Evolutionary conservation across 2,888 invertebrate genomes (phyloP).

Genomic region (Meganola albula): DNA sequence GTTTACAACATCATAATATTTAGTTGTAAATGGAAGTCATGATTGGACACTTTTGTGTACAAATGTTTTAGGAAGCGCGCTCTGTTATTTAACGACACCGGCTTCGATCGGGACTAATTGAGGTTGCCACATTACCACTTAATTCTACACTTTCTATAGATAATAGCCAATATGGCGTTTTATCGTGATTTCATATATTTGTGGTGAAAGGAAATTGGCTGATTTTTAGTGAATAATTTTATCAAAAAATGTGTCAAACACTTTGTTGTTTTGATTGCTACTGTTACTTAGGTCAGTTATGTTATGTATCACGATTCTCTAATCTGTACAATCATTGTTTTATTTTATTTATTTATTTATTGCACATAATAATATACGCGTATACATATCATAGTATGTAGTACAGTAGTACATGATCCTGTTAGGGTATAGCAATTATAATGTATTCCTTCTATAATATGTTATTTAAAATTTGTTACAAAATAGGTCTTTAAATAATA

Average conservation of each 20-base stretch:
- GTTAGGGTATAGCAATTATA: no score
- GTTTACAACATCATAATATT: constrained; percentile 40
- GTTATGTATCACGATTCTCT: no score
- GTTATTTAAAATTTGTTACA: no score
- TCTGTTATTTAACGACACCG: constrained; percentile 45
- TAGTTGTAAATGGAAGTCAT: constrained; percentile 66
- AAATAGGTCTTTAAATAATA: no score
- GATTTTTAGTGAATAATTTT: constrained; percentile 27
- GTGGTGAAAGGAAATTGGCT: constrained; percentile 40
- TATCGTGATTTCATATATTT: constrained; percentile 38
- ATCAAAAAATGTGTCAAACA: constrained; percentile 24
- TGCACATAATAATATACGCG: no score
- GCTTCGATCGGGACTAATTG: constrained; percentile 52
- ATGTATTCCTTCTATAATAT: no score
- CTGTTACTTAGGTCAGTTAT: no score
- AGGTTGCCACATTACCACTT: constrained; percentile 59
- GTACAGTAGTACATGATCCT: no score
- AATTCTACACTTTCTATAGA: constrained; percentile 67
- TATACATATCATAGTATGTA: no score
- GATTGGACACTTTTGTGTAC: constrained; percentile 67
- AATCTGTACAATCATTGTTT: no score
- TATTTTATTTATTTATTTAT: no score
- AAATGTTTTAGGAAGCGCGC: constrained; percentile 68
- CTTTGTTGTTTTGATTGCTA: neutral
- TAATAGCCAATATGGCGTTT: constrained; percentile 42